A percentile compares a stretch with the other conserved stretches of the same genome.
These are phyloP conservation scores for Folsomia candida DNA, from an alignment of 2,888 invertebrate species.

Conservation along the genomic window DNA sequence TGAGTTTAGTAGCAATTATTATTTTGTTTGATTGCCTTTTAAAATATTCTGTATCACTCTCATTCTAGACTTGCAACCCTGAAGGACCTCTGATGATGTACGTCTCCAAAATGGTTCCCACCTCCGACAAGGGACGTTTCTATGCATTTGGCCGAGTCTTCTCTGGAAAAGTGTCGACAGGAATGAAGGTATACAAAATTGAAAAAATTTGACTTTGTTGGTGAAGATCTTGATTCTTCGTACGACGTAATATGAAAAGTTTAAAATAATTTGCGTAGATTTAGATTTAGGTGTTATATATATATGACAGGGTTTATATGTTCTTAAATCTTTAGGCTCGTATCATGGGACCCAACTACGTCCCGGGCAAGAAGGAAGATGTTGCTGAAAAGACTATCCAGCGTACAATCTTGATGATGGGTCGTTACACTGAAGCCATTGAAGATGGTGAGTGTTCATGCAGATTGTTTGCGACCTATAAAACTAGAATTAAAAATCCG, in stretches of 20 bases:
- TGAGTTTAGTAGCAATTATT: background rate
- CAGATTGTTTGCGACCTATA: too few relatives aligned
- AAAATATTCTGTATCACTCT: constrained; percentile 23
- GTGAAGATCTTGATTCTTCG: too few relatives aligned
- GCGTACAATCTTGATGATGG: constrained; percentile 99
- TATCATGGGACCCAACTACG: constrained; percentile 82
- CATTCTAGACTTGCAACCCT: constrained; percentile 79
- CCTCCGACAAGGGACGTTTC: constrained; percentile 99
- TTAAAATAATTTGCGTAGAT: constrained; percentile 28
- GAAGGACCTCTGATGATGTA: constrained; percentile 99
- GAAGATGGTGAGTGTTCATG: constrained; percentile 99
- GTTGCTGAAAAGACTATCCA: constrained; percentile 98
- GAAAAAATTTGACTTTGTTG: too few relatives aligned
- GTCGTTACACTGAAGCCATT: constrained; percentile 97
- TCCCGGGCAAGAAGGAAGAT: constrained; percentile 98
- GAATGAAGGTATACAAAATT: constrained; percentile 84
- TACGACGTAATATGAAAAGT: too few relatives aligned
- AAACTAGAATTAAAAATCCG: too few relatives aligned
- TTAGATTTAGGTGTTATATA: background rate
- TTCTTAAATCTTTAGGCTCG: too few relatives aligned
- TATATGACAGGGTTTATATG: too few relatives aligned
- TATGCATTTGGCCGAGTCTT: constrained; percentile 99
- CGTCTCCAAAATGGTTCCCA: constrained; percentile 99
- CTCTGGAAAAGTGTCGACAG: constrained; percentile 88
- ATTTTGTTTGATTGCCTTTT: background rate